These are phyloP conservation scores for Pandemis corylana DNA, from an alignment of 2,888 invertebrate genomes.

Conservation along the genomic window DNA sequence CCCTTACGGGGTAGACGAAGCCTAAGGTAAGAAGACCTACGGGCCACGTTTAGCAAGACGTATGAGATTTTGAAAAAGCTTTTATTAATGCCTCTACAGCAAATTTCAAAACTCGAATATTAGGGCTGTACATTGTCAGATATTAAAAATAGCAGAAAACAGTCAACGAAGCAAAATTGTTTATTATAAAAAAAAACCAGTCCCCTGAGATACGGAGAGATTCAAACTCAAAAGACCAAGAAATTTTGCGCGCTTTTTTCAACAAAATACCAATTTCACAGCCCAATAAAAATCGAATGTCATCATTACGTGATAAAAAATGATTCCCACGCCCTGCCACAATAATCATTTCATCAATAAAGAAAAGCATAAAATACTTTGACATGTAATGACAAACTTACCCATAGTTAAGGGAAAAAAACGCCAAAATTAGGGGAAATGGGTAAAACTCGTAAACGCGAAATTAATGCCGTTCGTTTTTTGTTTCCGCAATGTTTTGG, in stretches of 20 bases:
- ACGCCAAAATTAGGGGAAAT: slow-evolving; percentile 54
- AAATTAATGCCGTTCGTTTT: slow-evolving; percentile 60
- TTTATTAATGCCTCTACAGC: too few species aligned
- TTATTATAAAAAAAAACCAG: background rate
- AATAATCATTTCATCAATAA: slow-evolving; percentile 65
- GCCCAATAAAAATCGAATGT: slow-evolving; percentile 66
- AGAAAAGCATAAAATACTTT: slow-evolving; percentile 77
- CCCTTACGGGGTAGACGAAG: too few species aligned
- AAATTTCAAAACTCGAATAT: too few species aligned
- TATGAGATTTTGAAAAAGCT: too few species aligned
- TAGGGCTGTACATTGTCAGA: too few species aligned
- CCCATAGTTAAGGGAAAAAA: slow-evolving; percentile 59
- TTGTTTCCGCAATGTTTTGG: slow-evolving; percentile 40
- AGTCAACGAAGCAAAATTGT: too few species aligned
- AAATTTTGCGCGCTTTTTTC: slow-evolving; percentile 22
- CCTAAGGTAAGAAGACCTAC: too few species aligned
- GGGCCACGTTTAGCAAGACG: too few species aligned
- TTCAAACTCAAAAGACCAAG: background rate
- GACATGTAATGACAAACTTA: slow-evolving; percentile 77
- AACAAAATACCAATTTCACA: slow-evolving; percentile 38
- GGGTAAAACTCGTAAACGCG: slow-evolving; percentile 65
- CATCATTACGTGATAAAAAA: slow-evolving; percentile 69
- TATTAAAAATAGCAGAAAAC: too few species aligned
- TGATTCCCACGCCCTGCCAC: slow-evolving; percentile 70
- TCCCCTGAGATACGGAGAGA: background rate